Base-by-base conservation (phyloP, 64 coral and sea anemone species). In the Cladopsammia gracilis region DNA sequence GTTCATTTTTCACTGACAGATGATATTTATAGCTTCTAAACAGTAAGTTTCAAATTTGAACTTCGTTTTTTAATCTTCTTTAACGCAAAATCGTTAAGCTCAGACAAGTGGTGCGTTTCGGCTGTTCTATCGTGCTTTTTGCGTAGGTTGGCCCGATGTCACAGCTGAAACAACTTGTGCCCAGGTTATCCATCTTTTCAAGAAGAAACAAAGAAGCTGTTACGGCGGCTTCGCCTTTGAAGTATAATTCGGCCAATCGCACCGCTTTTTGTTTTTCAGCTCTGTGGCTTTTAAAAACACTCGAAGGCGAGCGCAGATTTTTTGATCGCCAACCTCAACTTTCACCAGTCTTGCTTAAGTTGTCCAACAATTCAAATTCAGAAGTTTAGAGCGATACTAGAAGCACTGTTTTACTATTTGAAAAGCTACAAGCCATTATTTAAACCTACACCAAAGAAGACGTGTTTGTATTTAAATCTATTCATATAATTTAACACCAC, bases 211-310 rank as follows among this genome's bases (percentile, higher is more conserved):
- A 83, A 75, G 25, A 62, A 44, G 16, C 16, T 82, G 34, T 62
- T 64, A 82, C 7, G 61, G 60, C 80, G 80, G 80, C 80, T 84
- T 84, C n/a, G 7, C 42, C 43, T 84, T 23, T 49, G 20, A 84
- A 49, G 45, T 66, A 68, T 24, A 22, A 67, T 48, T 54, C 43
- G 13, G 80, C 42, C 80, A 67, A 84, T 84, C 60, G 67, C 64
- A 50, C 43, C 72, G 47, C 46, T 48, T 18, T 18, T 49, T 56
- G 13, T n/a, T 49, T n/a, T 11, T 12, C 5, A 20, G 80, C 22
- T 84, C 45, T 47, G 45, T 84, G 20, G 42, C 80, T 64, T 84
- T 48, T 14, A 9, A 65, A 69, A 83, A 84, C 45, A 50, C 42
- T 62, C 45, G 5, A 50, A 75, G 34, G 25, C 48, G 15, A 75